These are phyloP conservation scores for Callocephalon fimbriatum DNA, from an alignment of 2,113 vertebrate species.

Conservation along the genomic window DNA sequence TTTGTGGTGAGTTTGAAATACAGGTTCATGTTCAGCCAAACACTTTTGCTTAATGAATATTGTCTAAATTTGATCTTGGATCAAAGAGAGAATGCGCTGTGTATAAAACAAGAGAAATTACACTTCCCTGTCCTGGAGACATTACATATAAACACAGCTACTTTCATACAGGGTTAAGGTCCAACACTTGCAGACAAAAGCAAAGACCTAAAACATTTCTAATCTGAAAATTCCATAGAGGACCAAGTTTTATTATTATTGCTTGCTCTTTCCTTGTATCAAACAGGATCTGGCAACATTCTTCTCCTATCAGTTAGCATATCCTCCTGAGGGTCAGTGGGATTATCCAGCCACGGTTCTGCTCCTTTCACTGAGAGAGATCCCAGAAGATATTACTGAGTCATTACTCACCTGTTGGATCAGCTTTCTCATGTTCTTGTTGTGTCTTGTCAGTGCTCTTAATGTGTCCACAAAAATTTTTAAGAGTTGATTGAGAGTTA, in stretches of 20 bases:
- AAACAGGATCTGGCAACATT: background rate
- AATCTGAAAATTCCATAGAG: background rate
- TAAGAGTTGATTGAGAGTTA: background rate
- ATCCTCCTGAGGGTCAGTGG: background rate
- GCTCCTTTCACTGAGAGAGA: background rate
- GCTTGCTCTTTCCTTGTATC: background rate
- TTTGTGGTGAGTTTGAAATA: conserved; percentile 17
- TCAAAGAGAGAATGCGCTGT: background rate
- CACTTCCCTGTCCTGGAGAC: background rate
- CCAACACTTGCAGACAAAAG: background rate
- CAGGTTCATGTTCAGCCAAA: background rate
- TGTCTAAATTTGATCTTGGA: background rate
- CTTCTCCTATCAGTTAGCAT: background rate
- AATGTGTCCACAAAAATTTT: background rate
- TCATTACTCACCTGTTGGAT: background rate
- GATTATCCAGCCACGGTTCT: background rate
- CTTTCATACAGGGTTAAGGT: background rate
- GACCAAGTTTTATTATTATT: background rate
- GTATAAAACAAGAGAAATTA: background rate
- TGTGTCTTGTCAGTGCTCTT: background rate
- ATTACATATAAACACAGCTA: background rate
- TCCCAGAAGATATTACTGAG: background rate
- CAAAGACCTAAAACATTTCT: background rate
- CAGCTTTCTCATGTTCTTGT: background rate
- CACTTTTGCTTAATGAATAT: conserved; percentile 7